Percentiles rank a stretch among this genome's conserved stretches.
These are phyloP conservation scores for Rhipidura dahli DNA, from an alignment of 2,113 vertebrate genomes.

Conservation along the genomic window DNA sequence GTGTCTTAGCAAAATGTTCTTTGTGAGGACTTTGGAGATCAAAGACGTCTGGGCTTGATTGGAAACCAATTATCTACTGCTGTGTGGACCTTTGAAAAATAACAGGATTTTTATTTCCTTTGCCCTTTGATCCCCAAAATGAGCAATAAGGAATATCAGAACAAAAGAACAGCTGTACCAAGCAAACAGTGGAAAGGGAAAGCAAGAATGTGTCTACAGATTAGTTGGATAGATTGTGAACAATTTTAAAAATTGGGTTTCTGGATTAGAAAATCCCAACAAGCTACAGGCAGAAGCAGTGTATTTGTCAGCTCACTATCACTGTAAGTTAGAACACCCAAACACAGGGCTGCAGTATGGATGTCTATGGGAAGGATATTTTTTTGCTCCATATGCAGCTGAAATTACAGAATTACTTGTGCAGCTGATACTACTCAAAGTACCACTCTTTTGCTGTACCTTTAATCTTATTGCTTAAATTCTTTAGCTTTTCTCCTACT, in stretches of 20 bases:
- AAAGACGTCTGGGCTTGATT: slow-evolving; percentile 36
- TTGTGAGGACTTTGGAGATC: neutral
- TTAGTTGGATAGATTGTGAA: neutral
- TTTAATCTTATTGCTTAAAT: neutral
- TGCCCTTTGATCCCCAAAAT: slow-evolving; percentile 26
- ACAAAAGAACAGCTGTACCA: neutral
- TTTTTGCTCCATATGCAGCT: neutral
- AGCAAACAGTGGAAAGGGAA: neutral
- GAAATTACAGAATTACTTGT: neutral
- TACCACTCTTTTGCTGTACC: neutral
- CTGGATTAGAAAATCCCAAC: neutral
- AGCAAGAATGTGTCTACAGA: neutral
- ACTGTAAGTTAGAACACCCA: neutral
- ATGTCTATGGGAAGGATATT: neutral
- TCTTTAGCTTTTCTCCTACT: neutral
- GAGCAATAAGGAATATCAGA: neutral
- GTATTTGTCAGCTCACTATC: neutral
- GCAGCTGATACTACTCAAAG: neutral
- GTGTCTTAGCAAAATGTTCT: neutral
- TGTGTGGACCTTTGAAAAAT: slow-evolving; percentile 14
- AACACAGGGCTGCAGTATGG: neutral
- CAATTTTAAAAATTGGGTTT: neutral
- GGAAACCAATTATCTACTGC: slow-evolving; percentile 52
- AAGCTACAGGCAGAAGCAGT: neutral
- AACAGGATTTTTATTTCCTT: slow-evolving; percentile 43